These are phyloP conservation scores for Drosophila mimica DNA, from an alignment of 2,888 invertebrate genomes.

Conservation along the genomic window DNA sequence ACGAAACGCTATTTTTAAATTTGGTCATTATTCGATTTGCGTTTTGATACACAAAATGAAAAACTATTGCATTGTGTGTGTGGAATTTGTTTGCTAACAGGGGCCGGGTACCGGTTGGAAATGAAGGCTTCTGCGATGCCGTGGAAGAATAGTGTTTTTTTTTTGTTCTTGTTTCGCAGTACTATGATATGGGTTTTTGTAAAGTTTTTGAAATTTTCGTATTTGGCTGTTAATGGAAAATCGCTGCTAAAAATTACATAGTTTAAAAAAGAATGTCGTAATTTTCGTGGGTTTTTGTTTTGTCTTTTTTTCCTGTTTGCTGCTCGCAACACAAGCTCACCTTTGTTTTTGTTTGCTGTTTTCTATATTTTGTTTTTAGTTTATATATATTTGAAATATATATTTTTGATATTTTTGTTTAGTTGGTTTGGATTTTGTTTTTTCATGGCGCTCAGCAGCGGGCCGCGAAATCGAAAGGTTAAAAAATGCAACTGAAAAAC, in stretches of 20 bases:
- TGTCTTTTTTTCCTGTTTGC: conserved; percentile 10
- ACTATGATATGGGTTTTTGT: conserved; percentile 25
- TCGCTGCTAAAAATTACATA: conserved; percentile 45
- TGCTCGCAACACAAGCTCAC: conserved; percentile 48
- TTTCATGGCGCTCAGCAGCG: conserved; percentile 19
- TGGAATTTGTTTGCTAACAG: conserved; percentile 56
- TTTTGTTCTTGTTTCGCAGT: conserved; percentile 37
- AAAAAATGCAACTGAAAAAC: conserved; percentile 47
- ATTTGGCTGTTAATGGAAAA: conserved; percentile 49
- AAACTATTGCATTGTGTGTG: conserved; percentile 82
- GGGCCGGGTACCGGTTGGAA: conserved; percentile 64
- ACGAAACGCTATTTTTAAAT: conserved; percentile 72
- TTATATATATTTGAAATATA: neutral
- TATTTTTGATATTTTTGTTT: conserved; percentile 8
- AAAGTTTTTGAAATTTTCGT: conserved; percentile 34
- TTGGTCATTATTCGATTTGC: conserved; percentile 62
- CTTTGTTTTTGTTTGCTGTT: conserved; percentile 28
- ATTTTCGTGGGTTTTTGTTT: conserved; percentile 10
- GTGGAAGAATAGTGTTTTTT: conserved; percentile 77
- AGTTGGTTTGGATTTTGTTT: neutral
- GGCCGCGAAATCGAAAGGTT: conserved; percentile 32
- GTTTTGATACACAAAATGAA: conserved; percentile 77
- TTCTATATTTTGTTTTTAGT: conserved; percentile 21
- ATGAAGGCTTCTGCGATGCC: conserved; percentile 80
- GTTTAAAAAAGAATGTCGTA: neutral